A percentile compares a stretch with the other conserved stretches of the same genome.
Conservation (phyloP, 1,140 invertebrate species). For the Helicoverpa zea region DNA sequence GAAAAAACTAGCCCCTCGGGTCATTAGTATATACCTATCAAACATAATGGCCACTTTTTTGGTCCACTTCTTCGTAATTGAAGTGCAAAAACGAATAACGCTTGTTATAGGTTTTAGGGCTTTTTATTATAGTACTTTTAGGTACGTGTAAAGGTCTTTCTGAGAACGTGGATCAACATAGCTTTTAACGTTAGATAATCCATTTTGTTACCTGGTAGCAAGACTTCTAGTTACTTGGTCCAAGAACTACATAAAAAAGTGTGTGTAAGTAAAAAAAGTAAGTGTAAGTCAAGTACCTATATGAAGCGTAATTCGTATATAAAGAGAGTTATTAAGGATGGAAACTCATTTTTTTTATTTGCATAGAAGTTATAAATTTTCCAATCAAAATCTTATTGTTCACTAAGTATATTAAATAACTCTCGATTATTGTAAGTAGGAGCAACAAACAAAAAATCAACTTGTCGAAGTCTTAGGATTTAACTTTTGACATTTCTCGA, state of each 20-base stretch:
- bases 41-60: conserved; percentile 13
- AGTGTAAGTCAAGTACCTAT: too few species aligned
- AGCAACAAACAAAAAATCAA: not conserved
- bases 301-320: too few species aligned
- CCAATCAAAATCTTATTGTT: not conserved
- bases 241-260: too few species aligned
- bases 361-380: too few species aligned
- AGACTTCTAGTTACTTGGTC: too few species aligned
- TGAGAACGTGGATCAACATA: not conserved
- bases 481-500: conserved; percentile 34
- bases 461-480: not conserved
- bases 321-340: too few species aligned
- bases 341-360: too few species aligned
- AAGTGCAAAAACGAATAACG: conserved; percentile 33
- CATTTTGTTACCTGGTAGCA: too few species aligned
- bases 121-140: not conserved
- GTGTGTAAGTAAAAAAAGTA: too few species aligned
- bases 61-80: conserved; percentile 30
- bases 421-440: not conserved
- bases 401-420: not conserved
- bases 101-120: not conserved
- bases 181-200: not conserved
- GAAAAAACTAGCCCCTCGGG: conserved; percentile 31
- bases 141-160: not conserved
- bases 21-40: conserved; percentile 40